Evolutionary conservation across 2,797 vertebrate genomes (phyloP), one percentile per base, ranked within the genome.

Genomic region (Muscicapa striata): DNA sequence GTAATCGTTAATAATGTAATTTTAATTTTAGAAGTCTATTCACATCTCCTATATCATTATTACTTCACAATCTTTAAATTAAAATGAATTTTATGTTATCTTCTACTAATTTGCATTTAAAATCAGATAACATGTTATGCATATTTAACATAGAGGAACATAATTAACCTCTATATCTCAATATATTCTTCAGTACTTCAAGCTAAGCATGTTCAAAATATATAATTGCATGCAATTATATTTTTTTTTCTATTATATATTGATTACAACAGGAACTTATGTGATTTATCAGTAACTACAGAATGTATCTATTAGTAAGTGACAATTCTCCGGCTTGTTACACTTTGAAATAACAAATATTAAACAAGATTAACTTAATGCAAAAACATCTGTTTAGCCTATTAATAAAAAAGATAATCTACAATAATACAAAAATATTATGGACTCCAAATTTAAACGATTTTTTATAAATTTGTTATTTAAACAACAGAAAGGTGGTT

Each of bases 151-250:
- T 18, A 94, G 61, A 80, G 38, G 59, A 94, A 92, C 64, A 72
- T 76, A 95, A 97, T 96, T 97, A 96, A 96, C 75, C 86, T 96
- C 80, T 94, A 51, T 74, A 96, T 80, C 38, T 81, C 45, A 57
- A 43, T 78, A 38, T 61, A 34, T 92, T 90, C 58, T 92, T 83
- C 51, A 91, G 19, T 36, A 93, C 82, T 82, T n/a, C 89, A 92
- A 94, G 84, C 21, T 93, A 91, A 93, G 64, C 8, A 75, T 49
- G 20, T 84, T 89, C 36, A 62, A 86, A 54, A 57, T 77, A 94
- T 10, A 83, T 80, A 81, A 96, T 95, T 92, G 55, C 43, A 89
- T 87, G 36, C 5, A 94, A 82, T 96, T 87, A 95, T 78, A 87
- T 77, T 41, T 40, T 81, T 21, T 81, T 77, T 89, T 78, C 15